These are phyloP conservation scores for Octopus bimaculoides DNA, from an alignment of 1,140 invertebrate genomes.

Conservation along the genomic window DNA sequence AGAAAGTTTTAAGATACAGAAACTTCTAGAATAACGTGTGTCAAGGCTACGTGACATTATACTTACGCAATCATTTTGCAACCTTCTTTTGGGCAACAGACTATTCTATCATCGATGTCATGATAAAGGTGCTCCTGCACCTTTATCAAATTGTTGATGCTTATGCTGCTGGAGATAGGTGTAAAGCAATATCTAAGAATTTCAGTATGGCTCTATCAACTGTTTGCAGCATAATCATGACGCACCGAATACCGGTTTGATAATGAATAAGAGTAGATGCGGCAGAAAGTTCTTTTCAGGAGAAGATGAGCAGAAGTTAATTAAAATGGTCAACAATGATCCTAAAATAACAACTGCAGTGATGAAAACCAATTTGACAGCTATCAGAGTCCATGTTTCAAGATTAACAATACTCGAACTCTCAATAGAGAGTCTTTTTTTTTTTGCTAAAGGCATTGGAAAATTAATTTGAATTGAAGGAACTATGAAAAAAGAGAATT, in stretches of 20 bases:
- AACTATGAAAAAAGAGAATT: background rate
- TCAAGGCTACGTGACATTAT: too few species aligned
- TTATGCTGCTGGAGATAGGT: background rate
- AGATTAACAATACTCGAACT: background rate
- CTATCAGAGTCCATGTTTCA: background rate
- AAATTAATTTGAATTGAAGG: background rate
- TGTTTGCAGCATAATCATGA: background rate
- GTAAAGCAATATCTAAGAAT: background rate
- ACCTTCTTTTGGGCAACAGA: too few species aligned
- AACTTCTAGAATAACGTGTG: too few species aligned
- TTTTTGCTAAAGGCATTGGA: background rate
- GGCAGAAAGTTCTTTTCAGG: background rate
- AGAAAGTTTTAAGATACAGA: too few species aligned
- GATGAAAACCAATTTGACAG: background rate
- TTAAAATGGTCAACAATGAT: background rate
- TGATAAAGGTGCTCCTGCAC: too few species aligned
- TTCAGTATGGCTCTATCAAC: background rate
- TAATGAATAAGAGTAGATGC: background rate
- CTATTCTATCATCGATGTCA: too few species aligned
- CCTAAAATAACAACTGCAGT: background rate
- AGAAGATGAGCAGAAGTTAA: background rate
- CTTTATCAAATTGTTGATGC: too few species aligned
- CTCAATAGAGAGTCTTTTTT: background rate
- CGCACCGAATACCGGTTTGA: background rate
- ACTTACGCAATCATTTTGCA: too few species aligned